These are phyloP conservation scores for Platygyra sinensis DNA, from an alignment of 64 coral and sea anemone species.

Conservation along the genomic window DNA sequence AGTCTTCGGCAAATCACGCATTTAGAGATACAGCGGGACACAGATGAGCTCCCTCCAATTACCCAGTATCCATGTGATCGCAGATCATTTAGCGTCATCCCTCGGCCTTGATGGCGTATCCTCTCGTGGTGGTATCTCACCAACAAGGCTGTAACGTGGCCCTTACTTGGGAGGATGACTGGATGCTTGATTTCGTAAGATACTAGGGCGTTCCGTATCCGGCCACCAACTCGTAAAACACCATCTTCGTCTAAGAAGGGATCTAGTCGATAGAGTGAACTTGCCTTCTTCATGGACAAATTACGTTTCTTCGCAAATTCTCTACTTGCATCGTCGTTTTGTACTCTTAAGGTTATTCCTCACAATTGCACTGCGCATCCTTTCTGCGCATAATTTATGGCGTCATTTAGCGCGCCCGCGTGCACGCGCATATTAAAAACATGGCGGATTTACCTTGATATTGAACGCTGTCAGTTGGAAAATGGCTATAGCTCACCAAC, in stretches of 20 bases:
- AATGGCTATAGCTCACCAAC: too few species aligned
- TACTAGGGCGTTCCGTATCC: neutral
- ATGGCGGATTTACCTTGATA: too few species aligned
- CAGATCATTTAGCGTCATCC: slow-evolving; percentile 1
- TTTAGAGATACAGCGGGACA: neutral
- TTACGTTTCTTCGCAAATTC: slow-evolving; percentile 5
- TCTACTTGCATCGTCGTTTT: neutral
- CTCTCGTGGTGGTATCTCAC: slow-evolving; percentile 14
- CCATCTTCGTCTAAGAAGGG: slow-evolving; percentile 26
- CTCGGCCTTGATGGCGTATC: neutral
- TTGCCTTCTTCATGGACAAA: slow-evolving; percentile 34
- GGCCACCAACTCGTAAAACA: slow-evolving; percentile 36
- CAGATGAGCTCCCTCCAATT: slow-evolving; percentile 1
- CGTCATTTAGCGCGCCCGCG: too few species aligned
- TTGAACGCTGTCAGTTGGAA: too few species aligned
- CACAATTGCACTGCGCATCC: too few species aligned
- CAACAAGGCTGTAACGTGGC: too few species aligned
- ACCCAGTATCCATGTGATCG: neutral
- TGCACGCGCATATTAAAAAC: too few species aligned
- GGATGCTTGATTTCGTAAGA: slow-evolving; percentile 13
- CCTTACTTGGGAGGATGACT: slow-evolving; percentile 1
- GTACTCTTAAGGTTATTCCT: neutral
- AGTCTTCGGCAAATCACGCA: slow-evolving; percentile 1
- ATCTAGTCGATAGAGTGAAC: slow-evolving; percentile 34
- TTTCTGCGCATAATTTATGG: too few species aligned